Percentiles rank a stretch among this genome's conserved stretches.
phyloP scores from a whole-genome alignment of 1,140 invertebrate genomes.

The Eurosta solidaginis region DNA sequence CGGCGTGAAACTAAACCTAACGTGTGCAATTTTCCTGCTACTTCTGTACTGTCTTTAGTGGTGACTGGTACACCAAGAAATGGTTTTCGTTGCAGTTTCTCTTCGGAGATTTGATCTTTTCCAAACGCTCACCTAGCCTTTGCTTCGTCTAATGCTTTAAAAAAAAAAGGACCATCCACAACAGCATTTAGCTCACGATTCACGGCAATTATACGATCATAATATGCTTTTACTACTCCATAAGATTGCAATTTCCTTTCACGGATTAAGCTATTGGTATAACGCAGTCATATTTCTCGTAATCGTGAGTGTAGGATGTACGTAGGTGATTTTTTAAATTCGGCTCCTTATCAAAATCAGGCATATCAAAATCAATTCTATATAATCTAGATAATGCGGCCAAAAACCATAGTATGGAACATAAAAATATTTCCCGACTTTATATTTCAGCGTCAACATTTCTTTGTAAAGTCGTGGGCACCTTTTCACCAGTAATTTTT shows the following conservation, averaged over 20 bases:
- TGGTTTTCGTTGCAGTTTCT: constrained; percentile 68
- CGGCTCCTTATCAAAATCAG: constrained; percentile 45
- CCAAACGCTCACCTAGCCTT: constrained; percentile 71
- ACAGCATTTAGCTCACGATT: too few species aligned
- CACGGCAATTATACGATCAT: too few species aligned
- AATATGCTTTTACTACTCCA: constrained; percentile 72
- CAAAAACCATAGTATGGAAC: neutral
- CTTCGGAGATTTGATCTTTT: constrained; percentile 62
- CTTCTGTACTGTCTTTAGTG: too few species aligned
- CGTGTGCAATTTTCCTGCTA: too few species aligned
- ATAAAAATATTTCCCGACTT: neutral
- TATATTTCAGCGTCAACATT: neutral
- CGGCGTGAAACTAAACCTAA: constrained; percentile 62
- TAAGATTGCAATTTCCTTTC: too few species aligned
- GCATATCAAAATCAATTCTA: constrained; percentile 80
- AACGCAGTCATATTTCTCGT: constrained; percentile 76
- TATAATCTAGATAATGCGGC: constrained; percentile 63
- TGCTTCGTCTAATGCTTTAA: constrained; percentile 78
- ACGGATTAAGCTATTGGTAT: constrained; percentile 71
- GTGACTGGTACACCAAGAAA: constrained; percentile 85
- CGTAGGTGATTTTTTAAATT: constrained; percentile 62
- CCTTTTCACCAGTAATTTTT: too few species aligned
- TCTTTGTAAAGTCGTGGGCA: too few species aligned
- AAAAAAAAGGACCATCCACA: constrained; percentile 76
- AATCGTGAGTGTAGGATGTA: constrained; percentile 68